Percentiles rank a stretch among this genome's conserved stretches.
phyloP scores from a whole-genome alignment of 2,113 vertebrate species.

The Hyla sarda region DNA sequence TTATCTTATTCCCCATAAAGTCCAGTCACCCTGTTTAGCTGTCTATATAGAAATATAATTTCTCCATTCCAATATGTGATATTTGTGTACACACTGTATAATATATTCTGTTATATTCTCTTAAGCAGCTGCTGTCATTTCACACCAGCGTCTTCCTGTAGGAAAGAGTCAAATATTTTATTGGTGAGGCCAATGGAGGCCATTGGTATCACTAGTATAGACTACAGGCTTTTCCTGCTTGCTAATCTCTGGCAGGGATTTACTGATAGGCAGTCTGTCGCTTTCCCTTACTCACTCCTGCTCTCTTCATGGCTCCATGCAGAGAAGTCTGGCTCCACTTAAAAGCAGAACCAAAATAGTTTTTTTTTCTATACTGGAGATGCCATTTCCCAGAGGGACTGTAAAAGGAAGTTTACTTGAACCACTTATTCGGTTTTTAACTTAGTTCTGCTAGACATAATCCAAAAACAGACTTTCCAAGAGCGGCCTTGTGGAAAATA shows the following conservation, averaged over 20 bases:
- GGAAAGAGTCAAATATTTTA: conserved; percentile 13
- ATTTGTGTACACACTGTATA: too few relatives aligned
- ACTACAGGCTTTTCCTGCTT: conserved; percentile 68
- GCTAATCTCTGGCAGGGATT: conserved; percentile 64
- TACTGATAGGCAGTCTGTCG: conserved; percentile 63
- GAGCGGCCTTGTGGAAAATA: conserved; percentile 78
- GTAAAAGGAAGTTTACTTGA: conserved; percentile 73
- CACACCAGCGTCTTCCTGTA: conserved; percentile 49
- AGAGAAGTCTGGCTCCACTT: conserved; percentile 60
- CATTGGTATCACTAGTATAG: conserved; percentile 65
- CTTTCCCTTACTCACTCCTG: conserved; percentile 58
- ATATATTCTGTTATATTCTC: not conserved
- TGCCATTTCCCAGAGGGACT: conserved; percentile 64
- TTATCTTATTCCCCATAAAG: not conserved
- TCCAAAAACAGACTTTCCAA: conserved; percentile 75
- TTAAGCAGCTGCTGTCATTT: conserved; percentile 17
- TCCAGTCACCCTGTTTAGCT: not conserved
- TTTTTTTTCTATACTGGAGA: conserved; percentile 53
- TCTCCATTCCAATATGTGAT: not conserved
- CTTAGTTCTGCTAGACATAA: conserved; percentile 69
- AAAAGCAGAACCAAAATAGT: conserved; percentile 52
- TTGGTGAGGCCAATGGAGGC: conserved; percentile 42
- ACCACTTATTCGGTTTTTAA: conserved; percentile 67
- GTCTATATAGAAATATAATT: not conserved
- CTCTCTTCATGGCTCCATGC: conserved; percentile 56